These are phyloP conservation scores for Sciurus vulgaris DNA, from an alignment of 2,797 vertebrate genomes.

Conservation along the genomic window DNA sequence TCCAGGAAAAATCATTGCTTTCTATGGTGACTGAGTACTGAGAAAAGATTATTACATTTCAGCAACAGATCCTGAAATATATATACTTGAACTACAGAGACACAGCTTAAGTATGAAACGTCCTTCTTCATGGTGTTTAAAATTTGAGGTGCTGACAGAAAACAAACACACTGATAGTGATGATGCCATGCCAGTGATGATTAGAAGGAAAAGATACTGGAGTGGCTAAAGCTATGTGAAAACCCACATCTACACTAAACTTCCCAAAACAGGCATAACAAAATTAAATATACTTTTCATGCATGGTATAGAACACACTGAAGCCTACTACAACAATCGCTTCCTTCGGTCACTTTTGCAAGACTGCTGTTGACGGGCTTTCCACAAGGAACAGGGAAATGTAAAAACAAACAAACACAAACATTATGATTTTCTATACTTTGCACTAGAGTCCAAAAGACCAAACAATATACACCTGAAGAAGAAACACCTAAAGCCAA, in stretches of 20 bases:
- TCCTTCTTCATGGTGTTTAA: conserved; percentile 21
- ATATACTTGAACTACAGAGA: conserved; percentile 3
- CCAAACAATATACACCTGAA: conserved; percentile 16
- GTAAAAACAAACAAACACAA: background rate
- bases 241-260: conserved; percentile 21
- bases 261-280: conserved; percentile 33
- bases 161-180: conserved; percentile 56
- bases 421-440: background rate
- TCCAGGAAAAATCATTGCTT: background rate
- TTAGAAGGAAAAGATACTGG: conserved; percentile 43
- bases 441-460: conserved; percentile 42
- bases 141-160: conserved; percentile 42
- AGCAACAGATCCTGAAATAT: background rate
- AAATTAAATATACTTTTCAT: conserved; percentile 48
- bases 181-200: conserved; percentile 37
- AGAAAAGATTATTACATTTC: conserved; percentile 15
- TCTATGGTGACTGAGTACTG: background rate
- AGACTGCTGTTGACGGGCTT: background rate
- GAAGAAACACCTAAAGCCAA: conserved; percentile 14
- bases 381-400: conserved; percentile 5
- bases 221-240: conserved; percentile 32
- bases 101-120: conserved; percentile 10
- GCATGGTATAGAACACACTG: conserved; percentile 23
- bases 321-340: background rate
- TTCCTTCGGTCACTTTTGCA: conserved; percentile 18